Percentiles rank a stretch among this genome's conserved stretches.
Evolutionary conservation across 92 coral and sea anemone species (phyloP).

Genomic region (Scolanthus callimorphus): DNA sequence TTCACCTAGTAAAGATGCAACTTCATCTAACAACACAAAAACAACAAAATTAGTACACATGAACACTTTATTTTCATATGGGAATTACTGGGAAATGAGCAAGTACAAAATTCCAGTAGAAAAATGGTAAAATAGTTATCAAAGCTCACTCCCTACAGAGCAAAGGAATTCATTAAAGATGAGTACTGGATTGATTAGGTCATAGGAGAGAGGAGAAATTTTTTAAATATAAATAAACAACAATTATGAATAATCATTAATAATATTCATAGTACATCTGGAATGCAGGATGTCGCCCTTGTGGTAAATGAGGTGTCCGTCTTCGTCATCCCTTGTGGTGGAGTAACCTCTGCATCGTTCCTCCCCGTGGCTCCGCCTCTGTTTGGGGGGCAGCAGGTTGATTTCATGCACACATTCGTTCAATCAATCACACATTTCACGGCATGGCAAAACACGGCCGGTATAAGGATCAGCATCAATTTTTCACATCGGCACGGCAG

Average conservation of each 20-base stretch:
- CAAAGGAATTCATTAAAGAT: too few species aligned
- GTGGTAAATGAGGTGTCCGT: constrained; percentile 93
- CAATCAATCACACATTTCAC: constrained; percentile 67
- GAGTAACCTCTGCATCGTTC: constrained; percentile 74
- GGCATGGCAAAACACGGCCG: constrained; percentile 44
- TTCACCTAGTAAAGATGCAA: constrained; percentile 82
- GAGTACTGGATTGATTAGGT: too few species aligned
- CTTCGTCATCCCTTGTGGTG: constrained; percentile 91
- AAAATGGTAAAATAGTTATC: too few species aligned
- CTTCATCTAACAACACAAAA: constrained; percentile 58
- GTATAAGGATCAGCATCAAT: constrained; percentile 38
- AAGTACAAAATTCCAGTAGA: too few species aligned
- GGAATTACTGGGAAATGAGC: too few species aligned
- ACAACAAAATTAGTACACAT: too few species aligned
- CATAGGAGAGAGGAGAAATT: too few species aligned
- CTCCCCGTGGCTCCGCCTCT: constrained; percentile 71
- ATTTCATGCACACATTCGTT: constrained; percentile 58
- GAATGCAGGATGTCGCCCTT: constrained; percentile 96
- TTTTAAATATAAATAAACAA: too few species aligned
- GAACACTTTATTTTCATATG: too few species aligned
- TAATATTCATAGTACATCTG: constrained; percentile 76
- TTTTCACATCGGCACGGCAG: constrained; percentile 54
- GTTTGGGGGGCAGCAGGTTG: too few species aligned
- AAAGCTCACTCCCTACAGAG: too few species aligned
- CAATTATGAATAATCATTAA: too few species aligned